Conservation (phyloP, 2,888 invertebrate species). For the Choristoneura rosaceana region DNA sequence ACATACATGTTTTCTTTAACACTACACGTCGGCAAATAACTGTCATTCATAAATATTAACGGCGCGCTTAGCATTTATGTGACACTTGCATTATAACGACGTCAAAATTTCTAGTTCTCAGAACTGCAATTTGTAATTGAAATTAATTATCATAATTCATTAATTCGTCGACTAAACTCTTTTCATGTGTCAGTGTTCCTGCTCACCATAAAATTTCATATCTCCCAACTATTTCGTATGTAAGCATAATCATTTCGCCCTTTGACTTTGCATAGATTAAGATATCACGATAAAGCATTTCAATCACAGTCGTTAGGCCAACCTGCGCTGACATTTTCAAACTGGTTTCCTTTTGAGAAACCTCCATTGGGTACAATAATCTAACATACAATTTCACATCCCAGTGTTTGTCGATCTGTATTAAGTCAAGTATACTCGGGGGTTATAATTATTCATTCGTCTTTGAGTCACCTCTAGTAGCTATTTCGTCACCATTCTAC, state of each 20-base stretch:
- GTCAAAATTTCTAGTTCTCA: constrained; percentile 8
- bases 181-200: neutral
- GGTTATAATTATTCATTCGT: constrained; percentile 56
- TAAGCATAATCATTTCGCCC: constrained; percentile 52
- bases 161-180: neutral
- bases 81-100: constrained; percentile 26
- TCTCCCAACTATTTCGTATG: neutral
- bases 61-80: constrained; percentile 21
- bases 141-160: constrained; percentile 6
- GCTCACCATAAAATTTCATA: no score
- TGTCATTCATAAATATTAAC: constrained; percentile 57
- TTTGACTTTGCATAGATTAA: constrained; percentile 57
- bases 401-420: constrained; percentile 49
- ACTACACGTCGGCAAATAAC: constrained; percentile 49
- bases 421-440: constrained; percentile 46
- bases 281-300: constrained; percentile 60
- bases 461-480: constrained; percentile 62
- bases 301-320: constrained; percentile 58
- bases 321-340: constrained; percentile 62
- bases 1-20: constrained; percentile 55
- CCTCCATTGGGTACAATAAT: constrained; percentile 49
- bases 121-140: constrained; percentile 14
- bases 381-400: constrained; percentile 25
- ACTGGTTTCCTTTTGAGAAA: constrained; percentile 62
- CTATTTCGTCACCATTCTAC: constrained; percentile 67